These are phyloP conservation scores for Carassius gibelio DNA, from an alignment of 2,113 vertebrate genomes.

Conservation along the genomic window DNA sequence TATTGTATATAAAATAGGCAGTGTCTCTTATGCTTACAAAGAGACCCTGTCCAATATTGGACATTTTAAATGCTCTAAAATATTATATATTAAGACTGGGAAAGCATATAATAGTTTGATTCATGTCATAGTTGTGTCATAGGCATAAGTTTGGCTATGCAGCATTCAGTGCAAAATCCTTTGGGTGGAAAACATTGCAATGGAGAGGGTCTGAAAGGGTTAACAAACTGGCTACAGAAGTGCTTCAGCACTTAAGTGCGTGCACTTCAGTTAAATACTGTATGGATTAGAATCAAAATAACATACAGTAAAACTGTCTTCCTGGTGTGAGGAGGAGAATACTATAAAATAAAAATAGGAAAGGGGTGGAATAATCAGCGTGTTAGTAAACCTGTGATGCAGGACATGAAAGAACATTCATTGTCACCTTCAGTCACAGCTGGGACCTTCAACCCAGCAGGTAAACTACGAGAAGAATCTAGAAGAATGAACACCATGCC, in stretches of 20 bases:
- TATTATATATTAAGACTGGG: not conserved
- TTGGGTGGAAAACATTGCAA: not conserved
- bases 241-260: not conserved
- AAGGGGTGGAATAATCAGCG: not conserved
- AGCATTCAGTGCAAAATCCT: not conserved
- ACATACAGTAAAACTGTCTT: not conserved
- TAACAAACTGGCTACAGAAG: not conserved
- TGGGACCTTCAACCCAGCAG: not conserved
- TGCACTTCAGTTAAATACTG: not conserved
- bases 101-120: not conserved
- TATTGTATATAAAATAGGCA: not conserved
- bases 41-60: not conserved
- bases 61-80: not conserved
- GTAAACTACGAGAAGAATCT: not conserved
- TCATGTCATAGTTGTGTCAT: not conserved
- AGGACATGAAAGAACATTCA: conserved; percentile 28
- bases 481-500: not conserved
- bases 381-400: conserved; percentile 8
- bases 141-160: not conserved
- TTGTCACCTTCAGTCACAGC: conserved; percentile 29
- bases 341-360: not conserved
- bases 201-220: not conserved
- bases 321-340: not conserved
- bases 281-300: not conserved
- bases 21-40: not conserved